A percentile compares a stretch with the other conserved stretches of the same genome.
Evolutionary conservation across 2,888 invertebrate species (phyloP).

Genomic region (Ormyrus thymus): DNA sequence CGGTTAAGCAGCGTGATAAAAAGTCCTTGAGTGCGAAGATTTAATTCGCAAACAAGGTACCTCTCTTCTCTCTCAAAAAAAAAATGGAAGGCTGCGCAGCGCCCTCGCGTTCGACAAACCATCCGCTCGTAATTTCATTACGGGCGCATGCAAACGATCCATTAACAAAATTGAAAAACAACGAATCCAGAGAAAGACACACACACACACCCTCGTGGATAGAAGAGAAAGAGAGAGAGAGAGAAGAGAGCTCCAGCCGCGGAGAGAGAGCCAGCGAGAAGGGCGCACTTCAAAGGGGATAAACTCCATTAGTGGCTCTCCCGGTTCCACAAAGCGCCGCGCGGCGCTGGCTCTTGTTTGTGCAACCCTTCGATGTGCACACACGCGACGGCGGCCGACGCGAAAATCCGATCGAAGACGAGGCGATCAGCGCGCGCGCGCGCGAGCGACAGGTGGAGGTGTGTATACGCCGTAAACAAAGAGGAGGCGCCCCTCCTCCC

Average conservation of each 20-base stretch:
- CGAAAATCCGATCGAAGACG: constrained; percentile 8
- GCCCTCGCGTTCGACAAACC: neutral
- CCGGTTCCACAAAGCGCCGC: constrained; percentile 3
- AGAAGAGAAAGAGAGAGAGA: neutral
- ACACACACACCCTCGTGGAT: neutral
- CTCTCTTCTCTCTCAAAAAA: neutral
- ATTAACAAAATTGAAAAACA: constrained; percentile 32
- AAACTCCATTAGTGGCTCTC: constrained; percentile 39
- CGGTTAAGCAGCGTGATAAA: too few species aligned
- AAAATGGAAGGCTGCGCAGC: neutral
- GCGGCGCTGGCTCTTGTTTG: too few species aligned
- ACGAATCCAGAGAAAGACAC: neutral
- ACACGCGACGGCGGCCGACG: neutral
- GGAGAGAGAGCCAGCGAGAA: neutral
- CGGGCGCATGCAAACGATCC: constrained; percentile 4
- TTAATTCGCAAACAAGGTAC: too few species aligned
- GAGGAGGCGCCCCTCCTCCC: too few species aligned
- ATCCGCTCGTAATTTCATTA: neutral
- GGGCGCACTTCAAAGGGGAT: constrained; percentile 38
- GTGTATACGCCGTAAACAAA: neutral
- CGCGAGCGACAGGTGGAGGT: neutral
- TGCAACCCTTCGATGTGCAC: neutral
- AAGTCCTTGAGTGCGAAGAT: too few species aligned
- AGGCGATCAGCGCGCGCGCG: too few species aligned
- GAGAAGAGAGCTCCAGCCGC: neutral